Percentiles rank a stretch among this genome's conserved stretches.
Conservation (phyloP, 2,888 invertebrate species). For the Cyclophora albipunctata region DNA sequence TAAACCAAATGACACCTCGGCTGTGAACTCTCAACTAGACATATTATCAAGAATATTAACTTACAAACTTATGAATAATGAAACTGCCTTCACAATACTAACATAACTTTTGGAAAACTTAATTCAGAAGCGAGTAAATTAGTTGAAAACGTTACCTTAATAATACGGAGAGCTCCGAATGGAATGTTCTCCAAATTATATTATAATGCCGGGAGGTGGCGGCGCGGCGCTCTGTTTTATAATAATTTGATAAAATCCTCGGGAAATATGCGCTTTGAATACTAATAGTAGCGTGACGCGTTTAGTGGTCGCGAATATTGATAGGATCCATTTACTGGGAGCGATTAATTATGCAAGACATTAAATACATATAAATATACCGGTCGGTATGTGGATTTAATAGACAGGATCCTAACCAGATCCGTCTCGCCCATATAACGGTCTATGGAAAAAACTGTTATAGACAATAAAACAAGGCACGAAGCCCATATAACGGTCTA, state of each 20-base stretch:
- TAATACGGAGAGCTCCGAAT: background rate
- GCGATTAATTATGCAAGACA: no score
- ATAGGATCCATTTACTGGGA: no score
- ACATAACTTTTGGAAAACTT: slow-evolving; percentile 2
- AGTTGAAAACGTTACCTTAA: slow-evolving; percentile 3
- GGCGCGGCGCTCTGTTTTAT: slow-evolving; percentile 9
- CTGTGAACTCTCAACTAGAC: slow-evolving; percentile 1
- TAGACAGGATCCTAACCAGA: no score
- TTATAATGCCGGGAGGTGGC: background rate
- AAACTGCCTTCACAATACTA: slow-evolving; percentile 3
- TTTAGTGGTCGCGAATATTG: no score
- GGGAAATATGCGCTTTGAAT: slow-evolving; percentile 11
- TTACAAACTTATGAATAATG: slow-evolving; percentile 2
- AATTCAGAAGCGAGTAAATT: slow-evolving; percentile 5
- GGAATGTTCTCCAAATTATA: slow-evolving; percentile 3
- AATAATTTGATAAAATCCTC: slow-evolving; percentile 20
- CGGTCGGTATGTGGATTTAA: no score
- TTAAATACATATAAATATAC: no score
- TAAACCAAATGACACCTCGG: background rate
- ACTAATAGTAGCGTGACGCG: slow-evolving; percentile 1
- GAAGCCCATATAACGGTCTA: no score
- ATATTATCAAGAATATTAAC: background rate
- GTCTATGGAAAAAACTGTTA: no score
- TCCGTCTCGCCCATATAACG: no score
- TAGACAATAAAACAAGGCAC: no score